These are phyloP conservation scores for Oligia fasciuncula DNA, from an alignment of 2,888 invertebrate genomes.

Conservation along the genomic window DNA sequence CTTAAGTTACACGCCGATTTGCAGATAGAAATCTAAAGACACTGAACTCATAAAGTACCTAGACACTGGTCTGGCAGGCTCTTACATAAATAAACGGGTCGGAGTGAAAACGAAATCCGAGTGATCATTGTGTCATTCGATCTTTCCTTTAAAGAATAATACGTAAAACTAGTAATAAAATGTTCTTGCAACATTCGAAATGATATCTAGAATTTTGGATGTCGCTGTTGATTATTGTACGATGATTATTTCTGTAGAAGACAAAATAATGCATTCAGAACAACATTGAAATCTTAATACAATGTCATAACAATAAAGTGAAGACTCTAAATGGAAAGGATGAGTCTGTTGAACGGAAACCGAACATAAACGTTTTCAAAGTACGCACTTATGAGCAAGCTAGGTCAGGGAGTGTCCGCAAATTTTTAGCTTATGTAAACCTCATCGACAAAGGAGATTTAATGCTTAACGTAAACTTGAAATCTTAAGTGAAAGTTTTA, in stretches of 20 bases:
- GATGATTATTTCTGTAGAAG: background rate
- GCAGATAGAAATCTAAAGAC: conserved; percentile 58
- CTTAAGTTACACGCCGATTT: conserved; percentile 40
- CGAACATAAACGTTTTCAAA: conserved; percentile 15
- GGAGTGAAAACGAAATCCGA: conserved; percentile 56
- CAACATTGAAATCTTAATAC: background rate
- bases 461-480: conserved; percentile 46
- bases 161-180: conserved; percentile 6
- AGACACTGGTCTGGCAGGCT: conserved; percentile 59
- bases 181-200: background rate
- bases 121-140: conserved; percentile 45
- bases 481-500: conserved; percentile 58
- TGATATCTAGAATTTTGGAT: background rate
- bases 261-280: background rate
- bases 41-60: conserved; percentile 55
- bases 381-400: conserved; percentile 2
- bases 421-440: conserved; percentile 44
- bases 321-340: background rate
- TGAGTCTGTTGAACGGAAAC: conserved; percentile 8
- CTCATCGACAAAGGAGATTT: conserved; percentile 33
- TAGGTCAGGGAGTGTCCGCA: conserved; percentile 33
- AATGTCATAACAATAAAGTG: background rate
- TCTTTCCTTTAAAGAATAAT: conserved; percentile 12
- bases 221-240: no score
- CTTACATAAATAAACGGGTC: conserved; percentile 60